Evolutionary conservation across 2,888 invertebrate species (phyloP), one percentile per base, ranked within the genome.

Genomic region (Cosmia trapezina): DNA sequence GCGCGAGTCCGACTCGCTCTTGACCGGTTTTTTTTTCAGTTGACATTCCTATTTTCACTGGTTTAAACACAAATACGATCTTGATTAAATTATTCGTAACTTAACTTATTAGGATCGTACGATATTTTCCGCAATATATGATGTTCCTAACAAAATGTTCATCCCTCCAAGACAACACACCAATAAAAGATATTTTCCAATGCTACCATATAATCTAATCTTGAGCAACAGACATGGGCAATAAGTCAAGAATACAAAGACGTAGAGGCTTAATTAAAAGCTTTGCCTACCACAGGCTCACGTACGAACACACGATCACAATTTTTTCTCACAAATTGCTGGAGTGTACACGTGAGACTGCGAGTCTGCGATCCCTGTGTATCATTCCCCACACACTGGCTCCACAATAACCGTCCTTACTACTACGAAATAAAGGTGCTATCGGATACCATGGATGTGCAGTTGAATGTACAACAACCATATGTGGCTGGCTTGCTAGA

Each of bases 271-370:
- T 81, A 81, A 86, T 86, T 84, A 75, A 73, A 75, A 66, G 62
- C 71, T 84, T 59, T 73, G 69, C 69, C 54, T 75, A 65, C 69
- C 61, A 53, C 65, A 57, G 69, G 57, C 68, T 74, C 87, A 85
- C 85, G 87, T 79, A 73, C 54, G 22, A 62, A 75, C n/a, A n/a
- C n/a, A n/a, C 80, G 78, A 85, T 81, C 76, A 75, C 73, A 84
- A 59, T 78, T 83, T 86, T 86, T 87, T 80, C 83, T 81, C 79
- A 76, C 76, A 86, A 83, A 85, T 83, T 69, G 67, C 71, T 66
- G 28, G 56, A 70, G 56, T 68, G 65, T 47, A 66, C 75, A 80
- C 81, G 81, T 81, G 84, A 75, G 76, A n/a, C 45, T 73, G 54
- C 60, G 84, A 75, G 76, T 19, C 45, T 73, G 54, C 60, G 67